phyloP scores from a whole-genome alignment of 2,888 invertebrate species.

The Cyrtodaria siliqua region DNA sequence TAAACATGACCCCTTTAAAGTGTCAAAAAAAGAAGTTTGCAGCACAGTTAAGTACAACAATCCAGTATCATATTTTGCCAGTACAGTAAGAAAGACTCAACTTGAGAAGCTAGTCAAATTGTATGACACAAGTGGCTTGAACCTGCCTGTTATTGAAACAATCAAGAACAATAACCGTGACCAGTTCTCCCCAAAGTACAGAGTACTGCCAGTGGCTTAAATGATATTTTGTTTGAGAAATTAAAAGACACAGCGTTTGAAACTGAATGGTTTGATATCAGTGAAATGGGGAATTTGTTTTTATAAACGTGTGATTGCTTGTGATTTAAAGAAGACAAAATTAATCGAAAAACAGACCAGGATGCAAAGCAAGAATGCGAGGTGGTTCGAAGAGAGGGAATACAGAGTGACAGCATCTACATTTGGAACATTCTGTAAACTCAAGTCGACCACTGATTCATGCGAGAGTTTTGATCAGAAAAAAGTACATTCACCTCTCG shows the following conservation, averaged over 20 bases:
- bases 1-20: slow-evolving; percentile 31
- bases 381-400: slow-evolving; percentile 18
- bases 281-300: slow-evolving; percentile 4
- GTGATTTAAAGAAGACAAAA: slow-evolving; percentile 8
- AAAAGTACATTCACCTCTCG: slow-evolving; percentile 10
- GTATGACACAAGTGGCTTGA: slow-evolving; percentile 11
- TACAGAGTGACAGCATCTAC: slow-evolving; percentile 6
- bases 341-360: slow-evolving; percentile 19
- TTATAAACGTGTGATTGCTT: not conserved
- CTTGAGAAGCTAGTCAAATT: slow-evolving; percentile 15
- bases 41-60: slow-evolving; percentile 19
- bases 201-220: slow-evolving; percentile 15
- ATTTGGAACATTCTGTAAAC: slow-evolving; percentile 21
- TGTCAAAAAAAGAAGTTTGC: slow-evolving; percentile 28
- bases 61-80: slow-evolving; percentile 25
- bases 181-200: slow-evolving; percentile 16
- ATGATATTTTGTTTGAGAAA: slow-evolving; percentile 19
- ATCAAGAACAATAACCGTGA: slow-evolving; percentile 11
- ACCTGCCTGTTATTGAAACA: slow-evolving; percentile 10
- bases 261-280: not conserved
- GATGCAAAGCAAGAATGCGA: slow-evolving; percentile 22
- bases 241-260: not conserved
- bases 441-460: slow-evolving; percentile 15
- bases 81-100: not conserved
- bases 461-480: slow-evolving; percentile 14